Conservation (phyloP, 2,888 invertebrate species). For the Apodemia zela region DNA sequence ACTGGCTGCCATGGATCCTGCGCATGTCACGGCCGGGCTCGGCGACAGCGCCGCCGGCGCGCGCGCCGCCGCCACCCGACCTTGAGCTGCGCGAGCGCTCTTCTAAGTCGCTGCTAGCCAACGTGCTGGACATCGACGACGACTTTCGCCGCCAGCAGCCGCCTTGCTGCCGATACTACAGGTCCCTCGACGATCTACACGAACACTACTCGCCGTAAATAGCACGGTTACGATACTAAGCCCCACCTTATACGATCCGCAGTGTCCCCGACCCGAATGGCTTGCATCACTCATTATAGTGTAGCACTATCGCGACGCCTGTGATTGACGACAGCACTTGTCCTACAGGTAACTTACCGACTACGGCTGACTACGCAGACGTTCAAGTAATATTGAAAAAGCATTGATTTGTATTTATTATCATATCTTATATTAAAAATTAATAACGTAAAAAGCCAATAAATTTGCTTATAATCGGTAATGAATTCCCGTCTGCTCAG, state of each 20-base stretch:
- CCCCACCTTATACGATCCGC: conserved; percentile 75
- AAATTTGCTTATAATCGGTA: too few relatives aligned
- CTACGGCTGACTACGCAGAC: background rate
- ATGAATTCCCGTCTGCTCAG: too few relatives aligned
- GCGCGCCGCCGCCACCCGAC: conserved; percentile 89
- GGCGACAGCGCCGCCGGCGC: conserved; percentile 82
- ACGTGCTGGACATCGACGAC: conserved; percentile 98
- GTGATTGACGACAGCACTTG: background rate
- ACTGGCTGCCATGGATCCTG: conserved; percentile 98
- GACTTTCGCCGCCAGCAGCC: conserved; percentile 92
- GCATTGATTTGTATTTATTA: background rate
- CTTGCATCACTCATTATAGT: conserved; percentile 41
- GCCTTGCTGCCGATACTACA: conserved; percentile 88
- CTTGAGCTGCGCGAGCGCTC: conserved; percentile 93
- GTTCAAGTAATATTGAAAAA: background rate
- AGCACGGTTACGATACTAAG: conserved; percentile 76
- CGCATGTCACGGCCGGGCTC: conserved; percentile 92
- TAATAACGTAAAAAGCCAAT: too few relatives aligned
- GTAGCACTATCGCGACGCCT: background rate
- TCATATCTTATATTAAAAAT: too few relatives aligned
- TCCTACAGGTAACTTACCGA: background rate
- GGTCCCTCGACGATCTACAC: conserved; percentile 83
- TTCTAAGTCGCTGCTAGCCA: conserved; percentile 96
- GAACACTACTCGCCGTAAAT: conserved; percentile 81
- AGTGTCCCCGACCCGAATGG: conserved; percentile 70